A percentile compares a stretch with the other conserved stretches of the same genome.
phyloP scores from a whole-genome alignment of 2,888 invertebrate species.

The Drosophila kambysellisi region DNA sequence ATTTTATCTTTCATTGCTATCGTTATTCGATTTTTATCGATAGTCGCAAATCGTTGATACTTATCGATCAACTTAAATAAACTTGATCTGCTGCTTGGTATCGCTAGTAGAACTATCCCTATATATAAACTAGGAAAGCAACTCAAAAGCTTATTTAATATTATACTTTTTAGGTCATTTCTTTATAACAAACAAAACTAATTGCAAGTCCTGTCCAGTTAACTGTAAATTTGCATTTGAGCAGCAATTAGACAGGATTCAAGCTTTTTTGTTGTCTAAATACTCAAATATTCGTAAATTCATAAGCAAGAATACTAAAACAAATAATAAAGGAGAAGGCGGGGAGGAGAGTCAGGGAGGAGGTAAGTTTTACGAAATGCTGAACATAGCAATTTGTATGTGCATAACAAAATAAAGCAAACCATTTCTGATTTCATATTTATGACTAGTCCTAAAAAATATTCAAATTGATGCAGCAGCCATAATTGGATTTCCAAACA shows the following conservation, averaged over 20 bases:
- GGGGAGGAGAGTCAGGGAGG: not conserved
- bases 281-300: constrained; percentile 9
- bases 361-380: constrained; percentile 13
- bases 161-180: not conserved
- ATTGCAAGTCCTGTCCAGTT: constrained; percentile 31
- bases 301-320: constrained; percentile 8
- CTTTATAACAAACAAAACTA: not conserved
- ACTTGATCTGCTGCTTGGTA: not conserved
- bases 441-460: constrained; percentile 58
- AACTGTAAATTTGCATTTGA: constrained; percentile 57
- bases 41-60: not conserved
- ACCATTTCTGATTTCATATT: constrained; percentile 61
- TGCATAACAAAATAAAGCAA: constrained; percentile 45
- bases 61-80: not conserved
- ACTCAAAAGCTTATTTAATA: not conserved
- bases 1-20: not conserved
- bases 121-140: not conserved
- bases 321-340: not conserved
- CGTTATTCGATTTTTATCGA: not conserved
- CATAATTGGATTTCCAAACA: constrained; percentile 43
- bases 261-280: constrained; percentile 25
- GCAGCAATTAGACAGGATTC: constrained; percentile 45
- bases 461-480: constrained; percentile 57
- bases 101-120: not conserved
- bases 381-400: constrained; percentile 41